These are phyloP conservation scores for Chionomys nivalis DNA, from an alignment of 2,113 vertebrate species.

Conservation along the genomic window DNA sequence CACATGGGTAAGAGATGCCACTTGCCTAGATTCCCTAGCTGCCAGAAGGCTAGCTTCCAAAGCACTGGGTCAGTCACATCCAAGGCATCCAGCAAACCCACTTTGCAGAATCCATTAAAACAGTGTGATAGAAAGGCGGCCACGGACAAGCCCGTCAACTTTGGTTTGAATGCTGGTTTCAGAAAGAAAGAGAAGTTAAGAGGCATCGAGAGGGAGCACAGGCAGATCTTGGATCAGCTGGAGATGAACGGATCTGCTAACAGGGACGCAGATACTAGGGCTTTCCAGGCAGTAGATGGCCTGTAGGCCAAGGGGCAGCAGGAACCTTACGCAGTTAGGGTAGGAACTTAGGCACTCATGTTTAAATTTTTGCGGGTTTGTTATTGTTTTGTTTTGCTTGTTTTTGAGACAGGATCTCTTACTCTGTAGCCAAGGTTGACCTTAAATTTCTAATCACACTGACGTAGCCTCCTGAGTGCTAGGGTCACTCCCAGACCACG, in stretches of 20 bases:
- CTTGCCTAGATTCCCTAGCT: background rate
- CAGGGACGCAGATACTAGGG: constrained; percentile 22
- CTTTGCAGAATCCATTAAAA: constrained; percentile 19
- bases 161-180: background rate
- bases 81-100: background rate
- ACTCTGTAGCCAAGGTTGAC: background rate
- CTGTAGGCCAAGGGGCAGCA: background rate
- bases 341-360: background rate
- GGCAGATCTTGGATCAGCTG: constrained; percentile 56
- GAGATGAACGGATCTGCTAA: background rate
- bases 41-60: constrained; percentile 25
- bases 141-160: background rate
- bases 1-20: background rate
- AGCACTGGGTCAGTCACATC: background rate
- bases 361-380: background rate
- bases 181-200: constrained; percentile 43
- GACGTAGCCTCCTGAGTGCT: background rate
- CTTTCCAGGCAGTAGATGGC: background rate
- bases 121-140: constrained; percentile 41
- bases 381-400: background rate
- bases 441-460: background rate
- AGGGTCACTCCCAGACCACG: background rate
- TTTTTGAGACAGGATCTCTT: background rate
- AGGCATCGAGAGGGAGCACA: background rate
- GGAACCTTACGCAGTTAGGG: background rate